Percentiles rank a stretch among this genome's conserved stretches.
Evolutionary conservation across 2,113 vertebrate genomes (phyloP).

Genomic region (Syngnathus scovelli): DNA sequence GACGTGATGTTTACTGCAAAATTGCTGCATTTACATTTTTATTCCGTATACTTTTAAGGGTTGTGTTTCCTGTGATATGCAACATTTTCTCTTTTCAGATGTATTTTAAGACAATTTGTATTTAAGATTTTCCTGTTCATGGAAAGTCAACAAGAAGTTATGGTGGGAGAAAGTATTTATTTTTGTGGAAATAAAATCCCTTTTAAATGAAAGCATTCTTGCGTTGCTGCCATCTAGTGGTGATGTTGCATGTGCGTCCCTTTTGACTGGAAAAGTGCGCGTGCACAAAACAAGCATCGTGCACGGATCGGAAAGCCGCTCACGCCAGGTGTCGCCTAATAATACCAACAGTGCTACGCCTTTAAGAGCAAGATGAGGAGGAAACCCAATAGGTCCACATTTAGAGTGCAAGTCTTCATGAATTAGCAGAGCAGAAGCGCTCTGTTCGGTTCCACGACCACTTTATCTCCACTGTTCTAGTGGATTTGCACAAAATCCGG

Average conservation of each 20-base stretch:
- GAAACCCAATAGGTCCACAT: constrained; percentile 49
- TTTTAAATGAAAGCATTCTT: constrained; percentile 28
- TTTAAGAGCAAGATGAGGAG: constrained; percentile 61
- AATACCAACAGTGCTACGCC: constrained; percentile 58
- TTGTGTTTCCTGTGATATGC: neutral
- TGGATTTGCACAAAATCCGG: constrained; percentile 7
- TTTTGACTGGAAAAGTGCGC: constrained; percentile 14
- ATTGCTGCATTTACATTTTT: neutral
- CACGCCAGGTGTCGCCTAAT: constrained; percentile 54
- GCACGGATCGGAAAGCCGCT: constrained; percentile 18
- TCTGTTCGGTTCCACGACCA: neutral
- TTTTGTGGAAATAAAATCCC: constrained; percentile 70
- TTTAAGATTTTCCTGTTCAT: constrained; percentile 56
- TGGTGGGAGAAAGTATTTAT: constrained; percentile 59
- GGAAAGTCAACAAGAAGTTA: constrained; percentile 25
- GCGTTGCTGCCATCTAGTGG: constrained; percentile 1
- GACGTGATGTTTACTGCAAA: neutral
- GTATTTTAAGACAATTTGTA: constrained; percentile 11
- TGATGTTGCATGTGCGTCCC: constrained; percentile 19
- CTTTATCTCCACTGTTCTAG: neutral
- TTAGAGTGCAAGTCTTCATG: constrained; percentile 37
- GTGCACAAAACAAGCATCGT: constrained; percentile 17
- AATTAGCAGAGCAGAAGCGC: constrained; percentile 33
- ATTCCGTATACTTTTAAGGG: neutral
- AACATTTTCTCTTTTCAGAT: neutral